Evolutionary conservation across 1,140 invertebrate species (phyloP), one percentile per base, ranked within the genome.

Genomic region (Rhynchophorus ferrugineus): DNA sequence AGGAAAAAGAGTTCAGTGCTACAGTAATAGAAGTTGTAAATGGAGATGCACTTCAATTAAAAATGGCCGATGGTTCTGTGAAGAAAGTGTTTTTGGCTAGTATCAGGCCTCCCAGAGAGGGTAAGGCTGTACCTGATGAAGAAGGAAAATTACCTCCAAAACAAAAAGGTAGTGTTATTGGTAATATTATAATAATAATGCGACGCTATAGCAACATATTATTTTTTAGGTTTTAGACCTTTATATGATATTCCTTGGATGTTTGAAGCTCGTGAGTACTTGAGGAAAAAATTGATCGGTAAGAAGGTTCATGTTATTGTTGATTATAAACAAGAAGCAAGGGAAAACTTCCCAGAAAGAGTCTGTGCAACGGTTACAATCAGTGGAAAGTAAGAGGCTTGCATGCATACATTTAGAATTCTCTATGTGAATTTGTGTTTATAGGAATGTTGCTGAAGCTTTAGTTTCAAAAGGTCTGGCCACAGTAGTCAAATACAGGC

Each of bases 191-290:
- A 39, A 39, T 1, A n/a, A n/a, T n/a, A n/a, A n/a, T n/a, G n/a
- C n/a, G n/a, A n/a, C n/a, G n/a, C n/a, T n/a, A n/a, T n/a, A n/a
- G n/a, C n/a, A n/a, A n/a, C n/a, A n/a, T n/a, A n/a, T n/a, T n/a
- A n/a, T n/a, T n/a, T 45, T 1, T 9, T 36, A 68, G 80, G 81
- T 69, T 83, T 86, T 64, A 77, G 89, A 53, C 91, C 93, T 1
- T 77, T 99, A 0, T 99, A 98, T 68, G 95, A 99, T 63, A 89
- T 98, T 63, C 95, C 95, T 3, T 95, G 87, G 79, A 93, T 99
- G 89, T 97, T 89, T 69, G 95, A 99, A 71, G 95, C 95, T 0
- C 79, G 97, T 53, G 97, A 99, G 75, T 98, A 92, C 68, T 73
- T 99, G 2, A 79, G 97, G 20, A 98, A 97, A 66, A 94, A 95